Conservation (phyloP, 2,888 invertebrate species). For the Dysmachus trigonus region DNA sequence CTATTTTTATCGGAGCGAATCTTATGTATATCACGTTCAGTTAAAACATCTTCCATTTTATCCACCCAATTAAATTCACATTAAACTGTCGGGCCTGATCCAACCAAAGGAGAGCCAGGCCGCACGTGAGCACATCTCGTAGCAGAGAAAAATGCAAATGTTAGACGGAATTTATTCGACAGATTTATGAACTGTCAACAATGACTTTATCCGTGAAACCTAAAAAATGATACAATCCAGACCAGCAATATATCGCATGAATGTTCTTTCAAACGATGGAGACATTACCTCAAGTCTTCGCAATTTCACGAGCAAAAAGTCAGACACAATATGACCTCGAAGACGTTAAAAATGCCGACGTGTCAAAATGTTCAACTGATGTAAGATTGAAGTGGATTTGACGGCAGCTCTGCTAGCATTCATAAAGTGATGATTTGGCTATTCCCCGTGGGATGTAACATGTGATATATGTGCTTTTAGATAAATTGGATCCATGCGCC, state of each 20-base stretch:
- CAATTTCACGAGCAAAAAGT: background rate
- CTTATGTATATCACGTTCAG: background rate
- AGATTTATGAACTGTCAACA: background rate
- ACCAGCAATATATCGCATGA: background rate
- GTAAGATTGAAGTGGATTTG: background rate
- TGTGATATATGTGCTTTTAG: background rate
- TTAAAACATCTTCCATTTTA: background rate
- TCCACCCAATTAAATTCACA: background rate
- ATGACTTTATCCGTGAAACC: background rate
- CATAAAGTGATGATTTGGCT: background rate
- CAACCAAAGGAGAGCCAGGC: background rate
- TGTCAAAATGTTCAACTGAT: background rate
- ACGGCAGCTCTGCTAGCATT: background rate
- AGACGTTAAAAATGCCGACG: background rate
- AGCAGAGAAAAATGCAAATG: background rate
- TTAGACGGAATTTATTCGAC: background rate
- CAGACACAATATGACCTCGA: background rate
- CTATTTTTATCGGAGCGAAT: background rate
- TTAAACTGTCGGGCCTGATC: background rate
- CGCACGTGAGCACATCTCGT: background rate
- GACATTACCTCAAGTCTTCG: background rate
- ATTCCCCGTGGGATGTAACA: background rate
- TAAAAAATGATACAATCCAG: background rate
- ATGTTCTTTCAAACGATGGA: background rate
- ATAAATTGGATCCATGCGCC: background rate